phyloP scores from a whole-genome alignment of 2,113 vertebrate genomes.

The zebrafish (Danio rerio) region DNA sequence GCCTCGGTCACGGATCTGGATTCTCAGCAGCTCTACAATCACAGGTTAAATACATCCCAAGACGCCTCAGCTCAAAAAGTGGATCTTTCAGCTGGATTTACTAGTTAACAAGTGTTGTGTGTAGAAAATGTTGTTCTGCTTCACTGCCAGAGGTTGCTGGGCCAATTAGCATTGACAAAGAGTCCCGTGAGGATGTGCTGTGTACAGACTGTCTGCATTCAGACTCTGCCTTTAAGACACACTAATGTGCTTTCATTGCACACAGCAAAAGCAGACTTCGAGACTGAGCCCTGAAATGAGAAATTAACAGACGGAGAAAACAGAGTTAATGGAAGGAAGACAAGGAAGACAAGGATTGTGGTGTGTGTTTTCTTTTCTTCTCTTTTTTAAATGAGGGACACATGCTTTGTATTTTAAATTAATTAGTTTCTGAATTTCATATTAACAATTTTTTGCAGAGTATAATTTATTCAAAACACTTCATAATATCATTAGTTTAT shows the following conservation, averaged over 20 bases:
- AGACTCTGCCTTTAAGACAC: constrained; percentile 21
- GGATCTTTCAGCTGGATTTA: constrained; percentile 51
- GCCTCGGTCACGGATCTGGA: constrained; percentile 46
- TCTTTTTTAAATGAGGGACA: background rate
- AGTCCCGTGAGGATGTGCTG: constrained; percentile 65
- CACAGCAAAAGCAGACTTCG: background rate
- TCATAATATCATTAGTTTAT: background rate
- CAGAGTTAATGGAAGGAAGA: background rate
- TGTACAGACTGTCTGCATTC: constrained; percentile 60
- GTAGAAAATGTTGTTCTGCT: constrained; percentile 68
- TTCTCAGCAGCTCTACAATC: constrained; percentile 50
- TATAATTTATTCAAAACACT: background rate
- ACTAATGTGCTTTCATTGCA: constrained; percentile 56
- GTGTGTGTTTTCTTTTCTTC: background rate
- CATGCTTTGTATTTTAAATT: background rate
- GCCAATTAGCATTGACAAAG: constrained; percentile 78
- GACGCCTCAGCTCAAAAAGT: constrained; percentile 26
- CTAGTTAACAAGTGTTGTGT: constrained; percentile 64
- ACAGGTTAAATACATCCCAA: constrained; percentile 61
- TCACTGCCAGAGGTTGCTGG: constrained; percentile 61
- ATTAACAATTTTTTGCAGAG: too few relatives aligned
- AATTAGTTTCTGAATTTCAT: background rate
- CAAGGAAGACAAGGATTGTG: background rate
- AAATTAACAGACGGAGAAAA: background rate
- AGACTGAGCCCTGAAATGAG: too few relatives aligned